Conservation (phyloP, 2,888 invertebrate species). For the Eudasyphora cyanicolor region DNA sequence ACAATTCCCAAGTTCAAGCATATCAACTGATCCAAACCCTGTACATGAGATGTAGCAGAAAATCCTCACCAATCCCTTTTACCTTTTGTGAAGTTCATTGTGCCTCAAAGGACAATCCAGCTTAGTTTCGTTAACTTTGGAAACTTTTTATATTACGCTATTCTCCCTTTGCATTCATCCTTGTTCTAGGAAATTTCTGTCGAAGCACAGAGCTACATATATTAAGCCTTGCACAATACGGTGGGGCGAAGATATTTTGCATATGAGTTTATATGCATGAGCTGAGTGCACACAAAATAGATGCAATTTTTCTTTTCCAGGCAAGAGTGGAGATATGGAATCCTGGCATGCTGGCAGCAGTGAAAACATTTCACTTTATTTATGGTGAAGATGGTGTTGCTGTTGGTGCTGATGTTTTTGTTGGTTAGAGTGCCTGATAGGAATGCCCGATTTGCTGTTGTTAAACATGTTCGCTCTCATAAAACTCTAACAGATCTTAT, state of each 20-base stretch:
- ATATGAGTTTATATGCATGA: neutral
- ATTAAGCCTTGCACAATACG: neutral
- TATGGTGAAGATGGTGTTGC: neutral
- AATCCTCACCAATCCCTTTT: neutral
- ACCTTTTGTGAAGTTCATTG: neutral
- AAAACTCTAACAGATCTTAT: slow-evolving; percentile 46
- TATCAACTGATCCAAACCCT: neutral
- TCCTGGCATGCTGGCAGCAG: neutral
- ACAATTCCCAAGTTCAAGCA: slow-evolving; percentile 17
- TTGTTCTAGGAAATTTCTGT: neutral
- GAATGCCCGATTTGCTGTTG: slow-evolving; percentile 4
- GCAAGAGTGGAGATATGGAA: neutral
- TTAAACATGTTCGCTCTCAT: slow-evolving; percentile 26
- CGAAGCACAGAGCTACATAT: neutral
- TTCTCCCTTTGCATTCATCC: neutral
- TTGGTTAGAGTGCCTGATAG: neutral
- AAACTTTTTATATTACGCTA: neutral
- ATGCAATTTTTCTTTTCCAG: neutral
- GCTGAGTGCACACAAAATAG: neutral
- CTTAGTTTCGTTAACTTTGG: neutral
- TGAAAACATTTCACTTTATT: neutral
- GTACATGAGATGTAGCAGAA: neutral
- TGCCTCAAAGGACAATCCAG: neutral
- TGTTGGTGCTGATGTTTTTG: neutral
- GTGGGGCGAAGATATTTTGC: neutral